A percentile compares a stretch with the other conserved stretches of the same genome.
These are phyloP conservation scores for Alviniconcha strummeri DNA, from an alignment of 2,888 invertebrate genomes.

Conservation along the genomic window DNA sequence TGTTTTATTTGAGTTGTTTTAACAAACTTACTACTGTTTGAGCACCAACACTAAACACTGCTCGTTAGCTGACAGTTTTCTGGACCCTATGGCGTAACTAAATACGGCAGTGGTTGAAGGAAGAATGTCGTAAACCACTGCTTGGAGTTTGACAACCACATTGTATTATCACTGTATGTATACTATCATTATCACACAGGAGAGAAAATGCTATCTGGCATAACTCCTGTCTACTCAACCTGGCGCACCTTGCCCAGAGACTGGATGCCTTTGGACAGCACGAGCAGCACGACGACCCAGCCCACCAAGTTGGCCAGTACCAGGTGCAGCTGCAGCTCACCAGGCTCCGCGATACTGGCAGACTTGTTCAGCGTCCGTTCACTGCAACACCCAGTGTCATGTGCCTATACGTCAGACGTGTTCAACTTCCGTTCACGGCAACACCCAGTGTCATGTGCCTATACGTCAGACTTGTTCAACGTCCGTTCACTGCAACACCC, in stretches of 20 bases:
- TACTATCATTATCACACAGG: too few relatives aligned
- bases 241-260: slow-evolving; percentile 70
- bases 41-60: too few relatives aligned
- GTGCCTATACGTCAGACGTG: neutral
- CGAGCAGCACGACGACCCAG: slow-evolving; percentile 70
- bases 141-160: too few relatives aligned
- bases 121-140: too few relatives aligned
- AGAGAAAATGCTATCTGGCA: too few relatives aligned
- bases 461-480: neutral
- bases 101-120: too few relatives aligned
- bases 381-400: slow-evolving; percentile 44
- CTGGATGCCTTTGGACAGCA: slow-evolving; percentile 71
- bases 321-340: slow-evolving; percentile 65
- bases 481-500: slow-evolving; percentile 51
- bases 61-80: too few relatives aligned
- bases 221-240: too few relatives aligned
- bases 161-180: too few relatives aligned
- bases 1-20: too few relatives aligned
- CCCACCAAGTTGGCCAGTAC: slow-evolving; percentile 66
- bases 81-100: too few relatives aligned
- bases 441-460: neutral
- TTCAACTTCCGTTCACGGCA: slow-evolving; percentile 51
- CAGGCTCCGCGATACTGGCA: slow-evolving; percentile 60
- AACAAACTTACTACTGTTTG: too few relatives aligned
- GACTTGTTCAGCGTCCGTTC: slow-evolving; percentile 64